phyloP scores from a whole-genome alignment of 1,140 invertebrate species.

The Nebria ingens region DNA sequence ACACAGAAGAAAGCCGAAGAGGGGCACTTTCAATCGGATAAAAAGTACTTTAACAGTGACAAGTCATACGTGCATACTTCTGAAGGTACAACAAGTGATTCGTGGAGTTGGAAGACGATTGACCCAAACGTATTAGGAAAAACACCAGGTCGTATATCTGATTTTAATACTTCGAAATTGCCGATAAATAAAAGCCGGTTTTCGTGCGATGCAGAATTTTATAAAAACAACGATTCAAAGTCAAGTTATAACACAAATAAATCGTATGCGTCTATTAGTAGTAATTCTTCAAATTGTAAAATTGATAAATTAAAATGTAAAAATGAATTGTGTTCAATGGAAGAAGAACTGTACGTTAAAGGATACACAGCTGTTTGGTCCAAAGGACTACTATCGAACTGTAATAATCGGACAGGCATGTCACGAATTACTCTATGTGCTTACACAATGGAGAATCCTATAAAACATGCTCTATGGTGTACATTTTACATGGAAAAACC shows the following conservation, averaged over 20 bases:
- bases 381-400: slow-evolving; percentile 43
- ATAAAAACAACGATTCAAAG: background rate
- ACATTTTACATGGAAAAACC: slow-evolving; percentile 52
- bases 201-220: slow-evolving; percentile 11
- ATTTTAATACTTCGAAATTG: slow-evolving; percentile 11
- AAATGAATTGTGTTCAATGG: slow-evolving; percentile 30
- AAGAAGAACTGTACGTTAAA: slow-evolving; percentile 84
- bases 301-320: slow-evolving; percentile 10
- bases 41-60: background rate
- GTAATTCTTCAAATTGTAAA: slow-evolving; percentile 10
- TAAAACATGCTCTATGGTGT: slow-evolving; percentile 75
- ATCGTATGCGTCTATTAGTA: slow-evolving; percentile 10
- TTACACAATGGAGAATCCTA: slow-evolving; percentile 69
- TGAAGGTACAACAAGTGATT: background rate
- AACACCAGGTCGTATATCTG: slow-evolving; percentile 3
- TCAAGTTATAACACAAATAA: slow-evolving; percentile 18
- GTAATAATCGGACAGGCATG: slow-evolving; percentile 34
- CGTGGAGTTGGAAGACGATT: slow-evolving; percentile 12
- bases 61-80: background rate
- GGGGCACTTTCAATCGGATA: slow-evolving; percentile 1
- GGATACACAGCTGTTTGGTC: slow-evolving; percentile 76
- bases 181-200: slow-evolving; percentile 1
- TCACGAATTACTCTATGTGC: slow-evolving; percentile 49
- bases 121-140: slow-evolving; percentile 10
- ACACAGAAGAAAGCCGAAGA: slow-evolving; percentile 11